Evolutionary conservation across 2,113 vertebrate genomes (phyloP), one percentile per base, ranked within the genome.

Genomic region (Pteruthius melanotis): DNA sequence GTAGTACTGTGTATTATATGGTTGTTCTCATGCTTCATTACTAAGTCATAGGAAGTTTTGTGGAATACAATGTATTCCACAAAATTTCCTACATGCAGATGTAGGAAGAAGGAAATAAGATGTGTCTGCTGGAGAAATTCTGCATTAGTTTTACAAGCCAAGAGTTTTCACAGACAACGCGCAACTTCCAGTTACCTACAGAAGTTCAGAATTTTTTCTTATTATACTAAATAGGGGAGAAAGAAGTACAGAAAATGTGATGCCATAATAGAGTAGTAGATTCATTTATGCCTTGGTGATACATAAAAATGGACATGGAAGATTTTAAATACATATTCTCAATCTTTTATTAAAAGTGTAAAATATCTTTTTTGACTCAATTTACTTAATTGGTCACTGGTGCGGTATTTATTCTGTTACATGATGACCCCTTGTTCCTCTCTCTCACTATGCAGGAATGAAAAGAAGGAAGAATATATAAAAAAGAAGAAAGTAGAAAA

Each of bases 401-500:
- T 82, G 40, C n/a, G 79, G 24, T 35, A 33, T 88, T 72, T 37
- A 31, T 13, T 74, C 33, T 42, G 24, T 82, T 89, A 71, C 28
- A 26, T 20, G 3, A 37, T 80, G 47, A 50, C 75, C 16, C 45
- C 24, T n/a, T 57, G 30, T 64, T 97, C 61, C 84, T 94, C 27
- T 47, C 3, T 78, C 50, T 50, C 47, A 31, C 37, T 91, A 8
- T 14, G 10, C 83, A 99, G 99, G 99, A 98, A 96, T 93, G 97
- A 98, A 82, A 98, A 96, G 91, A 99, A 99, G 93, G 97, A 98
- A 79, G 93, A 98, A 37, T 95, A 97, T 33, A 91, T 99, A 14
- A 98, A 98, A 56, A 98, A 98, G 95, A 99, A 98, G 72, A 96
- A 97, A 70, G 95, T 88, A 69, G 63, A 98, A 54, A 91, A 97